phyloP scores from a whole-genome alignment of 2,113 vertebrate genomes.

The Cebus imitator region DNA sequence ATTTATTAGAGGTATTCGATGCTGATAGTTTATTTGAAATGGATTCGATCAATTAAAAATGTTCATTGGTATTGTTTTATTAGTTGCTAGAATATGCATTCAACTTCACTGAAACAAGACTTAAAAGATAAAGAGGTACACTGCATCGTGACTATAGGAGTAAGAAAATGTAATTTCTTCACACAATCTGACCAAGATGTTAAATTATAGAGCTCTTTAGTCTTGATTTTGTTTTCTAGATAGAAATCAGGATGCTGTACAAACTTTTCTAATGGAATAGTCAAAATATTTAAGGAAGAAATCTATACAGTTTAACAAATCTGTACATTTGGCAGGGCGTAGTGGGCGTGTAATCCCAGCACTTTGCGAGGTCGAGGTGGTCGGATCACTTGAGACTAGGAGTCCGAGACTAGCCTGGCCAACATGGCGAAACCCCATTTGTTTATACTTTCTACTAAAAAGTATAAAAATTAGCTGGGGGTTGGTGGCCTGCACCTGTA shows the following conservation, averaged over 20 bases:
- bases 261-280: background rate
- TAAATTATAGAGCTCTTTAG: background rate
- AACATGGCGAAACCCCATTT: too few species aligned
- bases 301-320: background rate
- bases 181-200: background rate
- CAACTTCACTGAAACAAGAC: background rate
- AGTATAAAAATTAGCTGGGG: too few species aligned
- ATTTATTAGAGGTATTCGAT: background rate
- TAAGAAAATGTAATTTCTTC: slow-evolving; percentile 6
- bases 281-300: background rate
- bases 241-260: background rate
- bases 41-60: background rate
- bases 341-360: too few species aligned
- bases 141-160: background rate
- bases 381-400: too few species aligned
- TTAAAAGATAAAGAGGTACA: background rate
- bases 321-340: too few species aligned
- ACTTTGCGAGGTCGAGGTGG: too few species aligned
- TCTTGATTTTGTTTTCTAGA: slow-evolving; percentile 35
- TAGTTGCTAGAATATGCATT: background rate
- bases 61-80: background rate
- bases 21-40: background rate
- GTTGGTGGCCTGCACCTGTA: too few species aligned
- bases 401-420: too few species aligned
- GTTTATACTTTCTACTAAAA: too few species aligned